A percentile compares a stretch with the other conserved stretches of the same genome.
phyloP scores from a whole-genome alignment of 2,797 vertebrate species.

The Spinus pinus region DNA sequence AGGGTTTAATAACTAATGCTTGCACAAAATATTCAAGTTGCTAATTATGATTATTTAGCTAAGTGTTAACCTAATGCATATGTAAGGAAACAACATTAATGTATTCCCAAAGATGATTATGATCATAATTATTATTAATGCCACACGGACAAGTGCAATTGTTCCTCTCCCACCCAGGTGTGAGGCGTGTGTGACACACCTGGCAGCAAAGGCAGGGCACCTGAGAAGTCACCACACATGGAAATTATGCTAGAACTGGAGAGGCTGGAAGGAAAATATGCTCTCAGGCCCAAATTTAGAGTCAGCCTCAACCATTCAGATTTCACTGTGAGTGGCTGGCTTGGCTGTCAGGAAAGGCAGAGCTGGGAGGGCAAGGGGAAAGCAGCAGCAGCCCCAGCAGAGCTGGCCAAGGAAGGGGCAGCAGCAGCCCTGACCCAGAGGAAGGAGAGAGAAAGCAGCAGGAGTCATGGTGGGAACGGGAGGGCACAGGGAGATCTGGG shows the following conservation, averaged over 20 bases:
- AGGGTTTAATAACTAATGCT: constrained; percentile 23
- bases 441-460: neutral
- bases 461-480: neutral
- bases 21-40: constrained; percentile 1
- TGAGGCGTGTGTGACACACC: neutral
- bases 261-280: neutral
- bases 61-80: constrained; percentile 33
- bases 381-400: neutral
- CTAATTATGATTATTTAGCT: constrained; percentile 48
- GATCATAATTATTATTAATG: neutral
- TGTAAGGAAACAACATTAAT: constrained; percentile 17
- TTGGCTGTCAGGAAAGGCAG: neutral
- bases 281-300: neutral
- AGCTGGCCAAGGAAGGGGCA: too few species aligned
- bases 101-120: constrained; percentile 36
- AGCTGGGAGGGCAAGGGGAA: neutral
- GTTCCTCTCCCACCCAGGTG: neutral
- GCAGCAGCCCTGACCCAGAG: neutral
- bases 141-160: neutral
- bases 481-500: neutral
- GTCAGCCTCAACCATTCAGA: neutral
- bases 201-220: neutral
- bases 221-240: accelerated
- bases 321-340: neutral
- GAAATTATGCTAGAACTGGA: neutral